Conservation (phyloP, 2,888 invertebrate genomes). For the Drosophila gaucha region DNA sequence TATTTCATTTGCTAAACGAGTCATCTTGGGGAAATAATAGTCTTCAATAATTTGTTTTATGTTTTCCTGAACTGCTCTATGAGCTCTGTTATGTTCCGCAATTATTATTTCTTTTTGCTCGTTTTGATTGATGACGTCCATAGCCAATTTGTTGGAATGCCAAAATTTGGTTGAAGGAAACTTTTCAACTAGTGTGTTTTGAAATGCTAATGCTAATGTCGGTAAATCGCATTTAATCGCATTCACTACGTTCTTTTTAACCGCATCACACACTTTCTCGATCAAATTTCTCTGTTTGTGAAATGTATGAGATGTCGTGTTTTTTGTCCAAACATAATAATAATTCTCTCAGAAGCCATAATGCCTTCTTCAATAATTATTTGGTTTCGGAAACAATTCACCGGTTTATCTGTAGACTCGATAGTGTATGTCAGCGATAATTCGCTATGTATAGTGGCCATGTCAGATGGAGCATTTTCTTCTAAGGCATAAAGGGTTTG, state of each 20-base stretch:
- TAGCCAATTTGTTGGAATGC: neutral
- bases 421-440: no score
- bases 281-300: neutral
- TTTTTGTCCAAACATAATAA: conserved; percentile 3
- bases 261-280: neutral
- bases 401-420: no score
- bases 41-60: conserved; percentile 44
- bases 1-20: conserved; percentile 28
- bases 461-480: no score
- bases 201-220: neutral
- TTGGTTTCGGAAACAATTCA: conserved; percentile 15
- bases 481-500: no score
- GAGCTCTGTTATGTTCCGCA: conserved; percentile 20
- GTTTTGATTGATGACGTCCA: neutral
- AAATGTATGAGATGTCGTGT: conserved; percentile 14
- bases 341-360: neutral
- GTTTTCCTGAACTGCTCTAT: conserved; percentile 49
- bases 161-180: conserved; percentile 12
- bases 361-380: conserved; percentile 9
- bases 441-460: no score
- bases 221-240: conserved; percentile 12
- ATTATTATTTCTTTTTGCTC: conserved; percentile 6
- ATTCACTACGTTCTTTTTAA: conserved; percentile 6
- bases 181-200: neutral
- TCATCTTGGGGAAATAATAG: conserved; percentile 42